phyloP scores from a whole-genome alignment of 2,113 vertebrate genomes.

The Axis porcinus region DNA sequence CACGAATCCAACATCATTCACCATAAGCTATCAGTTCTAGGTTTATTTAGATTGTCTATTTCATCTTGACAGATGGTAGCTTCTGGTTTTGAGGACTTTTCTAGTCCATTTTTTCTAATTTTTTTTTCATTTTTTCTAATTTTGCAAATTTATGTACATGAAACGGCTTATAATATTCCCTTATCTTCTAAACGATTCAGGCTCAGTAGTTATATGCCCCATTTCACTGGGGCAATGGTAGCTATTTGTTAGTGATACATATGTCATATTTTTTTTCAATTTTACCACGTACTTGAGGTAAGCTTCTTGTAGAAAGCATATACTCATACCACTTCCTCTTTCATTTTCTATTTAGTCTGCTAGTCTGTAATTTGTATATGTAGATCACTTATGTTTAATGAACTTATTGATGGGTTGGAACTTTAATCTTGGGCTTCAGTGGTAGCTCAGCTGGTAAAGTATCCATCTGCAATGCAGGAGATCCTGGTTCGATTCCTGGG shows the following conservation, averaged over 20 bases:
- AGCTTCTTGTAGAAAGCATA: neutral
- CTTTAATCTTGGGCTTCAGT: neutral
- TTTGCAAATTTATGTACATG: neutral
- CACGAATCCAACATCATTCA: neutral
- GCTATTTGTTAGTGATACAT: neutral
- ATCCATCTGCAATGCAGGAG: too few relatives aligned
- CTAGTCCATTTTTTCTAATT: neutral
- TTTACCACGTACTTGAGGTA: neutral
- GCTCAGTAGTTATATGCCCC: neutral
- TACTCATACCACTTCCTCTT: neutral
- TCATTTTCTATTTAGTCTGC: neutral
- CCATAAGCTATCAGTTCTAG: neutral
- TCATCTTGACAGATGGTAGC: neutral
- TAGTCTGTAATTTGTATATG: neutral
- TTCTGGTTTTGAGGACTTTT: neutral
- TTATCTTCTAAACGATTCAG: neutral
- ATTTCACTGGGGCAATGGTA: neutral
- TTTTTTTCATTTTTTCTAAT: neutral
- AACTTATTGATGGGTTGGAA: neutral
- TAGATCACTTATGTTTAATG: neutral
- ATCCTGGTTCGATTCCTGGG: too few relatives aligned
- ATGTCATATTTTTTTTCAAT: neutral
- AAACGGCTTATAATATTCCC: neutral
- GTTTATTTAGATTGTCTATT: neutral
- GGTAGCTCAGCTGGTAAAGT: neutral